Percentiles rank a stretch among this genome's conserved stretches.
Conservation (phyloP, 2,888 invertebrate species). For the Pasiphila rectangulata region DNA sequence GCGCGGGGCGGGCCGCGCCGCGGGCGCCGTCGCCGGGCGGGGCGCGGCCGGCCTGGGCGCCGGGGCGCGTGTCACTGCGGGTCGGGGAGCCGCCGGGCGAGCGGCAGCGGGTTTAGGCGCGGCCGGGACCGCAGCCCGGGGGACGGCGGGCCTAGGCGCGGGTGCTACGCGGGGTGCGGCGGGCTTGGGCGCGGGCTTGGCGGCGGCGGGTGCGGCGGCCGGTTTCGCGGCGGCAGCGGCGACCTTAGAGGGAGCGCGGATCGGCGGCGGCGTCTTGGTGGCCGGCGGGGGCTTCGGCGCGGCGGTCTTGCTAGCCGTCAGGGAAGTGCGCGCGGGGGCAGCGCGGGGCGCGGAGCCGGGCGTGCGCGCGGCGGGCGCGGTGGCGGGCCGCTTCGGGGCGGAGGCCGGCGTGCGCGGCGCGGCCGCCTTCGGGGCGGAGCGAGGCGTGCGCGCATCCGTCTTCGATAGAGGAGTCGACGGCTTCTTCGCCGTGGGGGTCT, state of each 20-base stretch:
- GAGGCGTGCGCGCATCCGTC: constrained; percentile 40
- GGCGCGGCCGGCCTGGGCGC: constrained; percentile 29
- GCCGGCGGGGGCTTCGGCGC: constrained; percentile 22
- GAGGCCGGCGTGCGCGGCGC: constrained; percentile 42
- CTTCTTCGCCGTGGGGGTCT: constrained; percentile 39
- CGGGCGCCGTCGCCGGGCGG: constrained; percentile 27
- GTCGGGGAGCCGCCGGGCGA: constrained; percentile 26
- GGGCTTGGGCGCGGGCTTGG: constrained; percentile 43
- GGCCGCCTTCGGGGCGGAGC: constrained; percentile 41
- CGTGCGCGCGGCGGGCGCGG: constrained; percentile 46
- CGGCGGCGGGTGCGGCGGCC: constrained; percentile 14
- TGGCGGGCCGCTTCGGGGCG: constrained; percentile 32
- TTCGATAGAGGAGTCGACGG: constrained; percentile 47
- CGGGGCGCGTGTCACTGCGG: constrained; percentile 13
- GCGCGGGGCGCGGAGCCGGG: constrained; percentile 33
- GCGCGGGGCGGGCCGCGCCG: constrained; percentile 28
- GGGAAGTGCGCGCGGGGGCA: constrained; percentile 38
- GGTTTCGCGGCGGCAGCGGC: constrained; percentile 19
- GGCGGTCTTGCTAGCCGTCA: constrained; percentile 29
- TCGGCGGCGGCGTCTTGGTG: constrained; percentile 29
- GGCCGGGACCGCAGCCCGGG: constrained; percentile 16
- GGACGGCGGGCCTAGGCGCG: constrained; percentile 31
- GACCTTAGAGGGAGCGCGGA: constrained; percentile 14
- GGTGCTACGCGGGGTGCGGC: constrained; percentile 24
- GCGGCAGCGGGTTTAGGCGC: constrained; percentile 24